Evolutionary conservation across 1,140 invertebrate species (phyloP), one percentile per base, ranked within the genome.

Genomic region (Dryas iulia): DNA sequence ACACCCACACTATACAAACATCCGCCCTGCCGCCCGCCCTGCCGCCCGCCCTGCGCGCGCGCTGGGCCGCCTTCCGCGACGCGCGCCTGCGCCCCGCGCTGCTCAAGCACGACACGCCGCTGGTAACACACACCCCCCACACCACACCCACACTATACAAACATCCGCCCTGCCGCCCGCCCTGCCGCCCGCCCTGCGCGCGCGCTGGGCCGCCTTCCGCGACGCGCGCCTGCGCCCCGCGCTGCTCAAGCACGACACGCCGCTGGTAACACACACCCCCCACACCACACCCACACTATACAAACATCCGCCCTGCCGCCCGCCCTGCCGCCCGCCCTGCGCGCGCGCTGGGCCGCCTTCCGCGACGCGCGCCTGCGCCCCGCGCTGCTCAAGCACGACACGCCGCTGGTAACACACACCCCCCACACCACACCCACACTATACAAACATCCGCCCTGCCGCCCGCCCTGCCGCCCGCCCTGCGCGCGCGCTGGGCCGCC

Each of bases 231-330:
- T 84, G 35, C 23, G 60, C 3, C 77, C 77, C 26, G 64, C 73
- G 59, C 74, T 83, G 63, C 74, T 77, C 54, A 66, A 68, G 3
- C 76, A 70, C 54, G 78, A 81, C 71, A 81, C 78, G 62, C 84
- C 81, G 25, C 78, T 84, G 12, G 81, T 84, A 21, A 73, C 30
- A 2, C 7, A 1, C 12, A 3, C 3, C 30, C 12, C 30, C 0
- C 11, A 31, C 30, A n/a, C n/a, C n/a, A n/a, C n/a, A n/a, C n/a
- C n/a, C n/a, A n/a, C n/a, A n/a, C n/a, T n/a, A n/a, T n/a, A n/a
- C n/a, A n/a, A n/a, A n/a, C n/a, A n/a, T n/a, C 33, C 52, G 35
- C 52, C 28, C 56, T 35, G 31, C n/a, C n/a, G 26, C 61, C 63
- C 28, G 68, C 54, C 28, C 2, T 35, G 14, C 31, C 12, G 52